Base-by-base conservation (phyloP, 2,113 vertebrate species). In the Grammomys dolichurus region DNA sequence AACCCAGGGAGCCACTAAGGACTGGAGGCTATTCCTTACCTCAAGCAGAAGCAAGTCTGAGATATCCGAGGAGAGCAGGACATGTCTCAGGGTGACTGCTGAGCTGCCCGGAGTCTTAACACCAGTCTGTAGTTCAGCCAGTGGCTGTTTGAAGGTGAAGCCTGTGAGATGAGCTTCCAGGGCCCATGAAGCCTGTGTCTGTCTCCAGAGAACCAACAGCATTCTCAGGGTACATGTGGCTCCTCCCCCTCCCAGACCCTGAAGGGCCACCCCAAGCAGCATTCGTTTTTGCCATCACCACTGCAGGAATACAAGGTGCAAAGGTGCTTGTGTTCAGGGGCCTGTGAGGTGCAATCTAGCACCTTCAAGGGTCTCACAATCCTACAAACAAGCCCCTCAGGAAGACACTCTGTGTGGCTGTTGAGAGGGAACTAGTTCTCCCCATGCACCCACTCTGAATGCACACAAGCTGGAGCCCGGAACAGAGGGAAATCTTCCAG, bases 381-480 rank as follows among this genome's bases (percentile, higher is more conserved):
- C 33, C 43, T 48, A 16, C 22, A n/a, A 69, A 22, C 46, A 51
- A n/a, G 48, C 48, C 26, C 20, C 33, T 26, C 17, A 1, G 43
- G 82, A 65, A 16, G 40, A 26, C 40, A 17, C 28, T 46, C 85
- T n/a, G 7, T 51, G 31, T n/a, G 20, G 33, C 46, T 51, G 65
- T 46, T 70, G 19, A 36, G 31, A 22, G 43, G 20, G 33, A 7
- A 56, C 70, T 0, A 4, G 0, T 22, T 36, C 31, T 43, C 14
- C 33, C 56, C 13, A 5, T 14, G 12, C 7, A 6, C 13, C 0
- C 0, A 28, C 31, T 8, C 8, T 40, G 54, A 16, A 4, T 16
- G 19, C n/a, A 16, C 10, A 1, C 3, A 1, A 19, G 1, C 20
- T 9, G n/a, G 40, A 36, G 2, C 20, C 46, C 51, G 0, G 13